phyloP scores from a whole-genome alignment of 2,113 vertebrate genomes.

The Desmodus rotundus region DNA sequence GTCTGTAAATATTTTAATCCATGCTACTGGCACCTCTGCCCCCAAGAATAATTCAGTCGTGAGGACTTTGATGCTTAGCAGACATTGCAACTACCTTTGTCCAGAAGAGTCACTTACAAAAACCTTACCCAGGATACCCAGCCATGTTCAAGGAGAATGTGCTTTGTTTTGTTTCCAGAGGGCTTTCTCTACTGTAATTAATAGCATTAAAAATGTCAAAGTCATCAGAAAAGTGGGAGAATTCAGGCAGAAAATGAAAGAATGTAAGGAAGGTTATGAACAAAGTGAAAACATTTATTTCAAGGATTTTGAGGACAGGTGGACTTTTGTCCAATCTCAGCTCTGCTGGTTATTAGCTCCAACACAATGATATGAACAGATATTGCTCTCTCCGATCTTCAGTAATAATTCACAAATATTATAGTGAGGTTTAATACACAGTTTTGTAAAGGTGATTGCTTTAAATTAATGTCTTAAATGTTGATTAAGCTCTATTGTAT shows the following conservation, averaged over 20 bases:
- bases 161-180: background rate
- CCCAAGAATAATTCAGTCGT: background rate
- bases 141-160: background rate
- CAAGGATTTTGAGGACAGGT: background rate
- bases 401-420: background rate
- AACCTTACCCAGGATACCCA: rapidly evolving
- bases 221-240: background rate
- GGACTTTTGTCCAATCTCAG: background rate
- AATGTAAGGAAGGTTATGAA: background rate
- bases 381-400: background rate
- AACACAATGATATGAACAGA: background rate
- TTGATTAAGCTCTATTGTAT: background rate
- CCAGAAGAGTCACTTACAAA: background rate
- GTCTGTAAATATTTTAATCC: background rate
- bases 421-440: background rate
- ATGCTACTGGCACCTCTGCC: background rate
- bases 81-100: background rate
- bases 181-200: background rate
- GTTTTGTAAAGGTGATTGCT: background rate
- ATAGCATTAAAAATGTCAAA: background rate
- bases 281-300: background rate
- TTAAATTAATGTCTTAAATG: background rate
- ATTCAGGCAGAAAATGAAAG: background rate
- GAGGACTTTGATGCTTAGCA: background rate
- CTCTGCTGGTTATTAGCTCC: background rate